A percentile compares a stretch with the other conserved stretches of the same genome.
These are phyloP conservation scores for Typhlichthys subterraneus DNA, from an alignment of 2,797 vertebrate genomes.

Conservation along the genomic window DNA sequence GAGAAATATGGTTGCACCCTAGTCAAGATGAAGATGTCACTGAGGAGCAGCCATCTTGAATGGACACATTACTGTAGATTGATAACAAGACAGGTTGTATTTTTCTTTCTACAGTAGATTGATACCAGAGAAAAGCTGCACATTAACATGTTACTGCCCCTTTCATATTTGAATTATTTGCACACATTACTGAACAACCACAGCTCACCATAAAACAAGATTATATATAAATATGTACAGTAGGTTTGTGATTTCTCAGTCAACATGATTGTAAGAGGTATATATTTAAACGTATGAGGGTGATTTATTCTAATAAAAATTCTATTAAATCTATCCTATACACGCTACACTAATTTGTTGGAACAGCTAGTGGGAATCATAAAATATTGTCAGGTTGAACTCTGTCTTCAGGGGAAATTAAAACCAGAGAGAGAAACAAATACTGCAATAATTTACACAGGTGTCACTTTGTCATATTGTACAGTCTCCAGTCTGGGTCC, in stretches of 20 bases:
- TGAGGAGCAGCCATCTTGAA: slow-evolving; percentile 1
- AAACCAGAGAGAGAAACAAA: not conserved
- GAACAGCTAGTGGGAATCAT: slow-evolving; percentile 1
- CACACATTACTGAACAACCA: slow-evolving; percentile 25
- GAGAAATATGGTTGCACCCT: slow-evolving; percentile 11
- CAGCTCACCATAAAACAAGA: slow-evolving; percentile 29
- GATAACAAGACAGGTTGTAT: not conserved
- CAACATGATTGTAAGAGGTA: slow-evolving; percentile 4
- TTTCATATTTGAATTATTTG: slow-evolving; percentile 22
- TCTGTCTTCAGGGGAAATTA: not conserved
- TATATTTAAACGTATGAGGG: not conserved
- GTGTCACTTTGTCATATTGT: too few relatives aligned
- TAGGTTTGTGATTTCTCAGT: slow-evolving; percentile 12
- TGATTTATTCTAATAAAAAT: slow-evolving; percentile 7
- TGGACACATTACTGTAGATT: not conserved
- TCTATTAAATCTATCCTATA: slow-evolving; percentile 1
- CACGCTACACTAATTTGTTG: not conserved
- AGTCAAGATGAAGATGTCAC: slow-evolving; percentile 3
- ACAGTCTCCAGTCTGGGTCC: too few relatives aligned
- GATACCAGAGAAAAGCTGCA: slow-evolving; percentile 2
- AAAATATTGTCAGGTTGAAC: slow-evolving; percentile 4
- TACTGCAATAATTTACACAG: too few relatives aligned
- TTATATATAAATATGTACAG: slow-evolving; percentile 4
- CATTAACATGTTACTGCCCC: slow-evolving; percentile 9
- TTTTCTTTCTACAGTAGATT: slow-evolving; percentile 8